phyloP scores from a whole-genome alignment of 2,888 invertebrate species.

The Serripes groenlandicus region DNA sequence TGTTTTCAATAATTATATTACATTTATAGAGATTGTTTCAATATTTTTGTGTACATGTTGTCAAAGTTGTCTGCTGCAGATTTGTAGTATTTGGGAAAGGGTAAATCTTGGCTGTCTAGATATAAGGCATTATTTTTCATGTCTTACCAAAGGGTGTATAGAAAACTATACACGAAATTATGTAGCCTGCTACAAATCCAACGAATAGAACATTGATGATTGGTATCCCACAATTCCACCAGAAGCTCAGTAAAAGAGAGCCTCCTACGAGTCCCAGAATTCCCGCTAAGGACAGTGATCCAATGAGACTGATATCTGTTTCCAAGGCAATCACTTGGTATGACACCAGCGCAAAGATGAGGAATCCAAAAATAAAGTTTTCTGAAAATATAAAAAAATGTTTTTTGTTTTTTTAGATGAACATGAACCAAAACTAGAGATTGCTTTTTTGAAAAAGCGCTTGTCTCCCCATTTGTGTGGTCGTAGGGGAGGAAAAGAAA shows the following conservation, averaged over 20 bases:
- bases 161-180: slow-evolving; percentile 89
- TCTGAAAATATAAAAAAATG: slow-evolving; percentile 84
- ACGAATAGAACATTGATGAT: slow-evolving; percentile 89
- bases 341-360: slow-evolving; percentile 88
- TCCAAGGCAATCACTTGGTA: slow-evolving; percentile 87
- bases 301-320: slow-evolving; percentile 63
- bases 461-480: no score
- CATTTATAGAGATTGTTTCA: no score
- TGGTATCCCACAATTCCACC: slow-evolving; percentile 90
- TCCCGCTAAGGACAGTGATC: slow-evolving; percentile 87
- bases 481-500: no score
- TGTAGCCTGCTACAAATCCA: slow-evolving; percentile 89
- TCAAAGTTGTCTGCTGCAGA: no score
- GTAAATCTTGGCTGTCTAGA: no score
- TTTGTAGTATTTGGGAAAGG: no score
- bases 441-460: no score
- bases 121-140: no score
- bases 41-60: no score
- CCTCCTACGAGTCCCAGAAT: slow-evolving; percentile 89
- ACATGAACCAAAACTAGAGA: neutral
- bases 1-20: neutral
- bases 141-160: slow-evolving; percentile 89
- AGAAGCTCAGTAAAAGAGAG: slow-evolving; percentile 89
- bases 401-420: no score
- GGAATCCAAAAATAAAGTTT: slow-evolving; percentile 89